Evolutionary conservation across 2,113 vertebrate species (phyloP).

Genomic region (Elephantulus edwardii): DNA sequence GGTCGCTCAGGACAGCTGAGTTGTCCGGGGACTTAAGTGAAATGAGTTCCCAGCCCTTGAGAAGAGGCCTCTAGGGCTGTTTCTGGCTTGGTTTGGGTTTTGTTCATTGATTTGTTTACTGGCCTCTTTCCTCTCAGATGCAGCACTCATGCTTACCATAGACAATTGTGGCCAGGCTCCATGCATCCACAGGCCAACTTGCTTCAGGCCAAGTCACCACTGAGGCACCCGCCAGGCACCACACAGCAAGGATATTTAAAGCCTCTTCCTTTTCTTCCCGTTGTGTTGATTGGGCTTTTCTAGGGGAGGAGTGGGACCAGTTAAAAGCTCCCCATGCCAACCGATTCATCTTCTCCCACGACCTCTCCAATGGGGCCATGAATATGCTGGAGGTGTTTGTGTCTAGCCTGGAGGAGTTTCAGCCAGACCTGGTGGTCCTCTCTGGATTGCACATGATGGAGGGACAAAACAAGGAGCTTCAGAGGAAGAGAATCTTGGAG

Average conservation of each 20-base stretch:
- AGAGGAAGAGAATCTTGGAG: conserved; percentile 91
- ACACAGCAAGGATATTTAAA: conserved; percentile 35
- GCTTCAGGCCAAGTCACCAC: neutral
- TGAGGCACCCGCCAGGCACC: neutral
- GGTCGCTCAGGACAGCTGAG: neutral
- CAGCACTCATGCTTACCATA: neutral
- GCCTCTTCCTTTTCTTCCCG: conserved; percentile 58
- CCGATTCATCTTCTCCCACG: conserved; percentile 99
- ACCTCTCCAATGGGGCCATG: conserved; percentile 94
- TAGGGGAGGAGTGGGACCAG: conserved; percentile 93
- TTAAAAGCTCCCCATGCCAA: conserved; percentile 92
- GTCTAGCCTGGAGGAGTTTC: conserved; percentile 95
- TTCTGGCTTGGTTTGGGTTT: neutral
- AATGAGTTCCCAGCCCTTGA: neutral
- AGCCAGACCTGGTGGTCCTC: conserved; percentile 95
- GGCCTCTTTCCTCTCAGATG: neutral
- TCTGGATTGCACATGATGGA: conserved; percentile 99
- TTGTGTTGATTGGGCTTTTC: conserved; percentile 66
- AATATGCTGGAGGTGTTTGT: conserved; percentile 93
- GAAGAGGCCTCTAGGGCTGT: neutral
- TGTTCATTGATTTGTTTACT: neutral
- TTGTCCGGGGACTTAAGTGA: neutral
- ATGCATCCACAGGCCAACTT: neutral
- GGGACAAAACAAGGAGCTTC: conserved; percentile 90
- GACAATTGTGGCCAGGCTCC: neutral